Base-by-base conservation (phyloP, 1,140 invertebrate genomes). In the Archegozetes longisetosus region DNA sequence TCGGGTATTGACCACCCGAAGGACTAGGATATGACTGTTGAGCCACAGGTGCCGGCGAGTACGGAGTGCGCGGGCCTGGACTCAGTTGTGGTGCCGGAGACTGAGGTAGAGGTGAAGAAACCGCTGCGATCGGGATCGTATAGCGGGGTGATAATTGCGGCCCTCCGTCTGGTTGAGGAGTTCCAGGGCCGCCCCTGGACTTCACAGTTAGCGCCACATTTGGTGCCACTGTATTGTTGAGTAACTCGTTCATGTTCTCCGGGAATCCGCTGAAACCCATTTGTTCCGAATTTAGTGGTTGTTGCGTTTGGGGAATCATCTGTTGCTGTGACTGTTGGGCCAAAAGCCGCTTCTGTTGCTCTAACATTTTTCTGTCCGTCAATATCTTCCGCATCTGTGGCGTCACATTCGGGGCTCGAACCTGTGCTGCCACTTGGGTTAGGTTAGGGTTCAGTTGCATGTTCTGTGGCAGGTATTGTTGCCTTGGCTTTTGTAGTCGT, bases 221-320 rank as follows among this genome's bases (percentile, higher is more conserved):
- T 9, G 82, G 84, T 23, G 84, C 84, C 61, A 84, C 83, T n/a
- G 81, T 80, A 66, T 81, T 83, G 69, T 86, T 87, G 62, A 88
- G 74, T 64, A 88, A 73, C 59, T 80, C 84, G 69, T 82, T 80
- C 63, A 87, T 84, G 69, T 83, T 86, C 55, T 84, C 82, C 6
- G 32, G 32, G 66, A 84, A 76, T 69, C 71, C 54, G 58, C 61
- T 52, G 28, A 78, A 72, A 62, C 76, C 75, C 61, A 82, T 75
- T 70, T 81, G 75, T 60, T 70, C 67, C 47, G 74, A 76, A 54
- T 64, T n/a, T n/a, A n/a, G 55, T 20, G 62, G 53, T 55, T 68
- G 80, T 77, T 62, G 80, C 77, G 71, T 81, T 81, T 66, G 78
- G 78, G 58, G 79, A 48, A 84, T 70, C 66, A 84, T 61, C 65